These are phyloP conservation scores for Physella acuta DNA, from an alignment of 1,140 invertebrate genomes.

Conservation along the genomic window DNA sequence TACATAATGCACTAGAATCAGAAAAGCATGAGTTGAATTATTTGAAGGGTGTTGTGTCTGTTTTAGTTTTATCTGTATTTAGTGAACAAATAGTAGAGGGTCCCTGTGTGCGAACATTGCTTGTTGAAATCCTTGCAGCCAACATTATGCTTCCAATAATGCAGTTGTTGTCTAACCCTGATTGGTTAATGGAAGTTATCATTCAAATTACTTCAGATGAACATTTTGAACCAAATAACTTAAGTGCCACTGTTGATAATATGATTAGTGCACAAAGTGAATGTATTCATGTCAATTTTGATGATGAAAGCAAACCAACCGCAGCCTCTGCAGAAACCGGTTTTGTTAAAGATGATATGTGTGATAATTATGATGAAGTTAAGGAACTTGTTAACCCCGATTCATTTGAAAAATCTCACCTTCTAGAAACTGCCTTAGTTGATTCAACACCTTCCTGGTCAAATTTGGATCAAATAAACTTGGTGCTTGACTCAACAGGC, in stretches of 20 bases:
- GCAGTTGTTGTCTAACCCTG: slow-evolving; percentile 35
- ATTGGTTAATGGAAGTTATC: slow-evolving; percentile 39
- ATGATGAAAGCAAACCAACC: neutral
- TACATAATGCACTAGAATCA: slow-evolving; percentile 35
- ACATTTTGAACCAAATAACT: neutral
- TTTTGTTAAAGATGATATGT: neutral
- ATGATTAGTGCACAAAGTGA: neutral
- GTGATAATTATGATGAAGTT: neutral
- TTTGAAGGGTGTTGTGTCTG: slow-evolving; percentile 29
- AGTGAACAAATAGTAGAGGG: slow-evolving; percentile 26
- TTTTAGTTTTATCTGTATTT: slow-evolving; percentile 30
- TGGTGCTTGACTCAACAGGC: neutral
- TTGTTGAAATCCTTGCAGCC: slow-evolving; percentile 38
- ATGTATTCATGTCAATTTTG: neutral
- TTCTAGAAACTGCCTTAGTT: neutral
- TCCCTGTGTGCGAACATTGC: slow-evolving; percentile 26
- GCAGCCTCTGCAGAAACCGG: neutral
- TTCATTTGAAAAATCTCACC: neutral
- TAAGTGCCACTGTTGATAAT: neutral
- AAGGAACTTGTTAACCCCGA: neutral
- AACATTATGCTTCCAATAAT: slow-evolving; percentile 36
- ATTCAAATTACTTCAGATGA: slow-evolving; percentile 24
- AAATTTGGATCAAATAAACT: neutral
- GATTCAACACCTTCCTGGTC: neutral
- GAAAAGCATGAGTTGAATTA: slow-evolving; percentile 31